Evolutionary conservation across 2,888 invertebrate species (phyloP), one percentile per base, ranked within the genome.

Genomic region (Heliconius cydno): DNA sequence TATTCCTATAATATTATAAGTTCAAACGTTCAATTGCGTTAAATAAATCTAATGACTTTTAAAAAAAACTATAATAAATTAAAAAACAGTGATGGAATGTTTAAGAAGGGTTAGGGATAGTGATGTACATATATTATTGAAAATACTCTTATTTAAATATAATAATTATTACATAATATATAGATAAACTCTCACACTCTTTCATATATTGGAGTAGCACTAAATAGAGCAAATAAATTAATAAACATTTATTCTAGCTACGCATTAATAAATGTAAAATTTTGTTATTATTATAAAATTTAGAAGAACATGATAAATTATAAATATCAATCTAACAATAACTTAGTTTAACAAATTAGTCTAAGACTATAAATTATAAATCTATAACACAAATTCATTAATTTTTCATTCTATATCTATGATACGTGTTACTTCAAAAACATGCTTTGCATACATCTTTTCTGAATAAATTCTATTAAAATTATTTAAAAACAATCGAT

Each of bases 71-170:
- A 81, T 79, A 79, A 82, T 60, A 67, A 82, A 82, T 81, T 82
- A 85, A 85, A 85, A 84, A 83, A 86, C 83, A 78, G 85, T 81
- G 86, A 88, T 91, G 92, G 92, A 92, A 92, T 92, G 92, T 91
- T 84, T 83, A 82, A 84, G 86, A 81, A 85, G 87, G 86, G 86
- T 34, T 68, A 77, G 76, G 81, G 81, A 84, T 86, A 87, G 88
- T 89, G 89, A 90, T 89, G 85, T 85, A 85, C 85, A 85, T 85
- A 81, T 86, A 86, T 88, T 87, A 86, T 88, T 90, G 86, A 88
- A 90, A 90, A 89, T 90, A 90, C 85, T 89, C 86, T 87, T 84
- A 82, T 80, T 81, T 86, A 85, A 80, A 85, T 86, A 85, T 82
- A 82, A 82, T 78, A 84, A 84, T 84, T 83, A 84, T 84, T 83